Evolutionary conservation across 2,888 invertebrate species (phyloP).

Genomic region (Gibbula magus): DNA sequence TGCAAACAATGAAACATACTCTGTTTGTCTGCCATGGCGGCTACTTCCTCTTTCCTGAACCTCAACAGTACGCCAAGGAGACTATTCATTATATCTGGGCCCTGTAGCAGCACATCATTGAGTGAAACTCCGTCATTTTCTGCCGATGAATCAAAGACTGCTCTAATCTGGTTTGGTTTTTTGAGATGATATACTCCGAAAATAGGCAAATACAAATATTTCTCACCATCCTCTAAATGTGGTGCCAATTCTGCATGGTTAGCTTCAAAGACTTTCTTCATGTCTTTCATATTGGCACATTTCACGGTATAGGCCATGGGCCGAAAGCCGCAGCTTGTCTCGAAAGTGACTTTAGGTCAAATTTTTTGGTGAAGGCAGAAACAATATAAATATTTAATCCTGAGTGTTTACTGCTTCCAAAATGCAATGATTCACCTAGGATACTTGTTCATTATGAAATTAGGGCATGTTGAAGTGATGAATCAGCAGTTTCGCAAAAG

Average conservation of each 20-base stretch:
- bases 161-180: constrained; percentile 26
- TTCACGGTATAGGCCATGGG: too few relatives aligned
- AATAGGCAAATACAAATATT: constrained; percentile 42
- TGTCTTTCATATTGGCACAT: constrained; percentile 24
- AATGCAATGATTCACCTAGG: too few relatives aligned
- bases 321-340: too few relatives aligned
- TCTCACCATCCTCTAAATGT: not conserved
- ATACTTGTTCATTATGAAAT: too few relatives aligned
- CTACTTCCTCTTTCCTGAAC: constrained; percentile 37
- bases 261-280: constrained; percentile 31
- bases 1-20: constrained; percentile 46
- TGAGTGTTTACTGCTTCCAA: too few relatives aligned
- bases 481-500: too few relatives aligned
- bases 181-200: constrained; percentile 41
- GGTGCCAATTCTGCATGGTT: constrained; percentile 43
- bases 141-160: constrained; percentile 41
- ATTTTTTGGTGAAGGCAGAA: too few relatives aligned
- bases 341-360: too few relatives aligned
- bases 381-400: too few relatives aligned
- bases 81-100: constrained; percentile 45
- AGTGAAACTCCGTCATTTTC: constrained; percentile 32
- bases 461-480: too few relatives aligned
- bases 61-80: constrained; percentile 41
- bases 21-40: constrained; percentile 40
- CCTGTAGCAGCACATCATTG: constrained; percentile 32